Evolutionary conservation across 2,797 vertebrate species (phyloP), one percentile per base, ranked within the genome.

Genomic region (Clamator glandarius): DNA sequence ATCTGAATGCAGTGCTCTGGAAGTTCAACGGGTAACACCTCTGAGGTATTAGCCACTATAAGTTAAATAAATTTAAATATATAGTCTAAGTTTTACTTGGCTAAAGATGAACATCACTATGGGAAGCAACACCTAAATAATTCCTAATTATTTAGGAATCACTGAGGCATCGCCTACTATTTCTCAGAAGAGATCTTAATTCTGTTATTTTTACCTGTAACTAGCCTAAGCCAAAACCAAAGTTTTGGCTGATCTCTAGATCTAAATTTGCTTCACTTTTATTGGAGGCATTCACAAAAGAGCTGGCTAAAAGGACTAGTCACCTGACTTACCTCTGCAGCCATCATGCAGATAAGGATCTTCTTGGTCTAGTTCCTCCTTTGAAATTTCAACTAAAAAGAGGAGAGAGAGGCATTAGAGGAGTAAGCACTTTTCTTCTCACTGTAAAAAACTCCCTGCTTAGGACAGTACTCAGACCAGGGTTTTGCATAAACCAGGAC

Each of bases 241-340:
- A 7, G 25, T 48, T 91, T 79, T 84, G 51, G n/a, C 31, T 94
- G 73, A 92, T 93, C 70, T 78, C 48, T 55, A 66, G n/a, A 81
- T 90, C 66, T 91, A 51, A 72, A 31, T 57, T 87, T 72, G 51
- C 62, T 91, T 91, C 39, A 31, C n/a, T 62, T 90, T 59, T 66
- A 81, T 48, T 66, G 73, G 51, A 91, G 66, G 42, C 36, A 93
- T 55, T 78, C 73, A 81, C 46, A 44, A 51, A 87, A 75, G n/a
- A 88, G 66, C 54, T 89, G 61, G 57, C 36, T 62, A 84, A 62
- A 20, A 66, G 19, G 66, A 50, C 70, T 21, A 90, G 84, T 73
- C 92, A 90, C 78, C 44, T 89, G 90, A 83, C 97, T 97, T 97
- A 99, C 99, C 99, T 97, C 98, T 97, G 96, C 99, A 99, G 51